Conservation (phyloP, 2,113 vertebrate genomes). For the Ariopsis seemanni region DNA sequence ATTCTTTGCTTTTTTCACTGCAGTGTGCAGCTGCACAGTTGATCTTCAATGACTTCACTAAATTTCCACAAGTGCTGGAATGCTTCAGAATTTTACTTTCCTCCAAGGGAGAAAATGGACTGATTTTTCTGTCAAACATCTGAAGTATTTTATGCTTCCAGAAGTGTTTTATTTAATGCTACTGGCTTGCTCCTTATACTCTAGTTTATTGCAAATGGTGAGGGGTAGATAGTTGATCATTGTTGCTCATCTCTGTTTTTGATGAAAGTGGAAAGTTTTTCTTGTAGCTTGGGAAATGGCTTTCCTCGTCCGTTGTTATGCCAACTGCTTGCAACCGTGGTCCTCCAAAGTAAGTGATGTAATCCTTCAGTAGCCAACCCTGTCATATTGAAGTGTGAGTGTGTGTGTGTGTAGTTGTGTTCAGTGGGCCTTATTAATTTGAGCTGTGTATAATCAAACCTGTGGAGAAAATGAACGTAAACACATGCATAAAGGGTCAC, state of each 20-base stretch:
- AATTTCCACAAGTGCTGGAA: not conserved
- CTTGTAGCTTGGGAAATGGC: slow-evolving; percentile 86
- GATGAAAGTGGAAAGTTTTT: slow-evolving; percentile 81
- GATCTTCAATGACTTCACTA: not conserved
- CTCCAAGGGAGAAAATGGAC: not conserved
- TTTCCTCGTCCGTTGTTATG: slow-evolving; percentile 99
- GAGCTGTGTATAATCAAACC: not conserved
- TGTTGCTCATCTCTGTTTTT: slow-evolving; percentile 4
- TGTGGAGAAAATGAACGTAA: not conserved
- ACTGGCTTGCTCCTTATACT: not conserved
- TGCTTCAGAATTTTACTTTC: not conserved
- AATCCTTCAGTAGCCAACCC: slow-evolving; percentile 56
- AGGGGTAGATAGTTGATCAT: not conserved
- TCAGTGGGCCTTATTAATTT: not conserved
- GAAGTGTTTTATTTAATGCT: not conserved
- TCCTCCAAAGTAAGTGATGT: slow-evolving; percentile 98
- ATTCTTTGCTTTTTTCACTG: not conserved
- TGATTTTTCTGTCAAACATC: not conserved
- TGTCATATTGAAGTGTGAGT: not conserved
- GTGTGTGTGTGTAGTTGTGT: not conserved
- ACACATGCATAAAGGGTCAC: not conserved
- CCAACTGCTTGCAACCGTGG: slow-evolving; percentile 99
- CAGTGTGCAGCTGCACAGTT: not conserved
- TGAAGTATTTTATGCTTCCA: not conserved
- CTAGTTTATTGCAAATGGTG: slow-evolving; percentile 20